A percentile compares a stretch with the other conserved stretches of the same genome.
Evolutionary conservation across 2,797 vertebrate species (phyloP).

Genomic region (Sphenopsis melanotis): DNA sequence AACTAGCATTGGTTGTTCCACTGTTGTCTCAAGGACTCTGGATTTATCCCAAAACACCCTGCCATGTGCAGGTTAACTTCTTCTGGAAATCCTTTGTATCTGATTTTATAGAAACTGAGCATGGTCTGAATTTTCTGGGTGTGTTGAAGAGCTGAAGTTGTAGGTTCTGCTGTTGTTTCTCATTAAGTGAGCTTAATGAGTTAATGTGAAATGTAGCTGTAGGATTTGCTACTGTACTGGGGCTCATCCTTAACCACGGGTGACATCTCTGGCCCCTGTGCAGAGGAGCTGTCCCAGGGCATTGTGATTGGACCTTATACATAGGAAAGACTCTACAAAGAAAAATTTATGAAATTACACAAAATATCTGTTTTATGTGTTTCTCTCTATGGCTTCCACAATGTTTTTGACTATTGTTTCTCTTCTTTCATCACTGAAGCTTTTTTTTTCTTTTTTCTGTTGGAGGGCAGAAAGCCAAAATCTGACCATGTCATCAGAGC

Average conservation of each 20-base stretch:
- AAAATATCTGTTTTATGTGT: not conserved
- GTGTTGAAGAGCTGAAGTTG: not conserved
- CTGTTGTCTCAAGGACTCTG: not conserved
- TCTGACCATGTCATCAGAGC: not conserved
- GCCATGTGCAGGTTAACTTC: not conserved
- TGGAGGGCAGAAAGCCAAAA: not conserved
- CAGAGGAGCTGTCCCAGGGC: not conserved
- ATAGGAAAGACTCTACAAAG: not conserved
- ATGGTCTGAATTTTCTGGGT: too few species aligned
- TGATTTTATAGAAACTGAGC: not conserved
- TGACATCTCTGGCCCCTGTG: not conserved
- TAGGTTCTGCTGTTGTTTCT: not conserved
- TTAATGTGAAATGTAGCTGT: not conserved
- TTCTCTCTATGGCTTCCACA: not conserved
- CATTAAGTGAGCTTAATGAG: not conserved
- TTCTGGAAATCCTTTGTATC: not conserved
- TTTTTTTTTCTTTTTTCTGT: not conserved
- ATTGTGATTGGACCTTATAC: rapidly evolving
- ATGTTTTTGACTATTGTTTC: not conserved
- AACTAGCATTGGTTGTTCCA: not conserved
- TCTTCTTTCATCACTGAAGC: not conserved
- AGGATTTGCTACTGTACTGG: not conserved
- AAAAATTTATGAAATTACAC: not conserved
- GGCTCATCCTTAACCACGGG: not conserved
- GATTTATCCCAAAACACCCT: not conserved